Percentiles rank a stretch among this genome's conserved stretches.
phyloP scores from a whole-genome alignment of 35 echinoderm and acorn worm genomes.

The Stichopus chloronotus region DNA sequence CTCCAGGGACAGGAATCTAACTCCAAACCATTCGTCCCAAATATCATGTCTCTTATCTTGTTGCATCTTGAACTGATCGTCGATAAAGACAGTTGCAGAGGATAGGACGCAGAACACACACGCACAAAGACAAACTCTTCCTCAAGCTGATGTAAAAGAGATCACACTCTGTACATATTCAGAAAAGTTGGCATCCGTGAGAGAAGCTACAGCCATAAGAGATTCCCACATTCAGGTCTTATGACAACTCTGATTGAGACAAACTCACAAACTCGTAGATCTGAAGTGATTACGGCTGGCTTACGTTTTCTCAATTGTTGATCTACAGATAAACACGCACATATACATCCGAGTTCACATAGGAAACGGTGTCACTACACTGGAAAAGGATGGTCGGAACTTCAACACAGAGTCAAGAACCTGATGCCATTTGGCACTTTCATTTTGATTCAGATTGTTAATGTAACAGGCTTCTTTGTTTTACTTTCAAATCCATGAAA shows the following conservation, averaged over 20 bases:
- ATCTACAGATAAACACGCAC: no score
- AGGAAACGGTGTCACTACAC: neutral
- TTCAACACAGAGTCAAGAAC: neutral
- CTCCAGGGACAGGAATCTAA: neutral
- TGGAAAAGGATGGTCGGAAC: neutral
- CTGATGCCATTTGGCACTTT: neutral
- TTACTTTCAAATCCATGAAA: constrained; percentile 1
- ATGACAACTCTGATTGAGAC: no score
- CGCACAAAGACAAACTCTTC: neutral
- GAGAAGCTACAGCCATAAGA: no score
- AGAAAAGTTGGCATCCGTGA: no score
- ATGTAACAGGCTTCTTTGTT: neutral
- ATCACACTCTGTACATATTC: neutral
- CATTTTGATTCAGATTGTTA: neutral
- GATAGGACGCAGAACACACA: no score
- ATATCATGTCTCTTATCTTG: neutral
- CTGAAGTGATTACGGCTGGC: no score
- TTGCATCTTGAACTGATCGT: neutral
- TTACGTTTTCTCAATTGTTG: no score
- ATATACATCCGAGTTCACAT: neutral
- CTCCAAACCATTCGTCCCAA: neutral
- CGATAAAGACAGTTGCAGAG: neutral
- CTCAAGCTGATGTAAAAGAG: neutral
- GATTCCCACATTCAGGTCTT: no score
- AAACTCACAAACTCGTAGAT: no score